phyloP scores from a whole-genome alignment of 2,113 vertebrate species.

The Bombycilla garrulus region DNA sequence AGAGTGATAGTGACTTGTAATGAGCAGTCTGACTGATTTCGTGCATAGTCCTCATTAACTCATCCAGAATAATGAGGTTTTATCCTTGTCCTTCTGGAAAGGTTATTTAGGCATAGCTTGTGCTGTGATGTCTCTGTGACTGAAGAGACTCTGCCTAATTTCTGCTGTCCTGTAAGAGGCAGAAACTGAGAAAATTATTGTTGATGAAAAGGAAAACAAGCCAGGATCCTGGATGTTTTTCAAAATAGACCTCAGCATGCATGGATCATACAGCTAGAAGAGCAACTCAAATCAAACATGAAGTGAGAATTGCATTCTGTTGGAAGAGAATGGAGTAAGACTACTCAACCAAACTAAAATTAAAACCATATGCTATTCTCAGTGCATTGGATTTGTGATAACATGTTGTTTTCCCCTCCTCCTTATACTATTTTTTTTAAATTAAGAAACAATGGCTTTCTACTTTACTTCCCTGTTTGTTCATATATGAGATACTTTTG shows the following conservation, averaged over 20 bases:
- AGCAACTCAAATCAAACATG: background rate
- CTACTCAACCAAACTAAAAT: background rate
- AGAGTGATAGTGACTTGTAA: background rate
- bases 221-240: background rate
- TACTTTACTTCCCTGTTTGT: background rate
- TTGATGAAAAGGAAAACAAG: background rate
- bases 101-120: background rate
- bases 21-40: background rate
- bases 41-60: background rate
- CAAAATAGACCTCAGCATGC: background rate
- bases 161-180: background rate
- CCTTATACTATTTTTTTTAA: background rate
- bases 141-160: background rate
- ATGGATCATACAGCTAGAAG: background rate
- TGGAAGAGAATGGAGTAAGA: background rate
- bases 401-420: background rate
- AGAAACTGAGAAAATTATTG: background rate
- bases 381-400: background rate
- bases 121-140: background rate
- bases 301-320: background rate
- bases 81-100: background rate
- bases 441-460: background rate
- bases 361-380: background rate
- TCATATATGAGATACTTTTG: background rate
- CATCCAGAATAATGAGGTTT: background rate